A percentile compares a stretch with the other conserved stretches of the same genome.
Conservation (phyloP, 2,113 vertebrate genomes). For the Nycticebus coucang region DNA sequence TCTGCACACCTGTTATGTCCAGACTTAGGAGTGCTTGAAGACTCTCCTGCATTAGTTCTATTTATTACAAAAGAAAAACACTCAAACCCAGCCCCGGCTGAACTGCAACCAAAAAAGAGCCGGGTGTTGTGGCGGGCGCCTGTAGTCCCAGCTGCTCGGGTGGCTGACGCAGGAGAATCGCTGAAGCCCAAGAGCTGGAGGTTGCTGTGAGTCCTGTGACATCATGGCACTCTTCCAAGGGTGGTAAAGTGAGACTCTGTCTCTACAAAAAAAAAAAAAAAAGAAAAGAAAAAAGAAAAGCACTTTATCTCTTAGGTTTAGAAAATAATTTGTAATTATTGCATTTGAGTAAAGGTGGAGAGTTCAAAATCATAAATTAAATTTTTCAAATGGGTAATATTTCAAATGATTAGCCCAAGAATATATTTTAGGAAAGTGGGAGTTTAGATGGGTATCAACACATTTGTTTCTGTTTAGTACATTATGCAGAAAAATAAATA, state of each 20-base stretch:
- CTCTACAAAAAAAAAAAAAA: not conserved
- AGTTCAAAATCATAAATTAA: not conserved
- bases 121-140: too few relatives aligned
- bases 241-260: too few relatives aligned
- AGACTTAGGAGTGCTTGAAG: not conserved
- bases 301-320: not conserved
- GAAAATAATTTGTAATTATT: not conserved
- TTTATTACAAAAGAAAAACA: not conserved
- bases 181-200: too few relatives aligned
- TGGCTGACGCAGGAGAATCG: too few relatives aligned
- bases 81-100: too few relatives aligned
- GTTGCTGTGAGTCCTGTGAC: too few relatives aligned
- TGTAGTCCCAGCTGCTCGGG: too few relatives aligned
- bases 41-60: not conserved
- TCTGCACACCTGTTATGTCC: accelerated
- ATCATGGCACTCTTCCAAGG: too few relatives aligned
- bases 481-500: not conserved
- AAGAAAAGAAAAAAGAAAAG: not conserved
- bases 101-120: too few relatives aligned
- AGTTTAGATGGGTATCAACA: not conserved
- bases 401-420: not conserved
- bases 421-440: not conserved
- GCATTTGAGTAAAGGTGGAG: not conserved
- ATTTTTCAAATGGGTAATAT: not conserved
- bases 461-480: not conserved